Conservation (phyloP, 2,888 invertebrate species). For the Gerris lacustris region DNA sequence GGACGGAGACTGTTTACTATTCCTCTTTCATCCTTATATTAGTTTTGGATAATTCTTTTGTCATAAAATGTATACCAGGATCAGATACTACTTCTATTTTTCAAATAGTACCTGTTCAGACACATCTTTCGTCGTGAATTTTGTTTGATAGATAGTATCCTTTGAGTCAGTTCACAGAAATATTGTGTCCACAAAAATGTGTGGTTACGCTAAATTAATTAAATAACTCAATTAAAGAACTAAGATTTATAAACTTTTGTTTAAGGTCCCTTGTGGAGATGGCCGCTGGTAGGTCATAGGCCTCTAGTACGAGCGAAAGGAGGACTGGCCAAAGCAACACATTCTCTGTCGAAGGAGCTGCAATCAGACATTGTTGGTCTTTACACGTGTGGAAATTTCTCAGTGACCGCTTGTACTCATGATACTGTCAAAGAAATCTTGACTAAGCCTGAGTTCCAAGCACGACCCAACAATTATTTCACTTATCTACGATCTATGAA, state of each 20-base stretch:
- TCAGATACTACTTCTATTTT: too few species aligned
- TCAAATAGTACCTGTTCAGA: too few species aligned
- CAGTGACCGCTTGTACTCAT: conserved; percentile 45
- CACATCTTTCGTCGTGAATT: too few species aligned
- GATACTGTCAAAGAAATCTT: conserved; percentile 44
- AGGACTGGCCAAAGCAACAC: conserved; percentile 43
- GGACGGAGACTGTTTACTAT: too few species aligned
- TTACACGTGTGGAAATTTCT: conserved; percentile 43
- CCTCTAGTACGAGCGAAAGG: conserved; percentile 36
- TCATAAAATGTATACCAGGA: too few species aligned
- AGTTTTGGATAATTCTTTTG: too few species aligned
- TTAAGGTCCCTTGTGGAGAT: conserved; percentile 39
- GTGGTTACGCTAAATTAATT: too few species aligned
- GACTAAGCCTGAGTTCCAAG: conserved; percentile 47
- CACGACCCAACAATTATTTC: conserved; percentile 53
- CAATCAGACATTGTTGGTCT: conserved; percentile 45
- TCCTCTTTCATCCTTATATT: too few species aligned
- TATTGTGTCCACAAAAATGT: too few species aligned
- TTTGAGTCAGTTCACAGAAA: too few species aligned
- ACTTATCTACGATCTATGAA: conserved; percentile 37
- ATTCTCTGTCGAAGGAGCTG: conserved; percentile 39
- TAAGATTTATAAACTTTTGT: conserved; percentile 9
- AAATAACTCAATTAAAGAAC: too few species aligned
- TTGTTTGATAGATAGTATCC: too few species aligned
- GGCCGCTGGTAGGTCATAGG: conserved; percentile 38